Evolutionary conservation across 2,888 invertebrate genomes (phyloP), one percentile per base, ranked within the genome.

Genomic region (Drosophila yooni): DNA sequence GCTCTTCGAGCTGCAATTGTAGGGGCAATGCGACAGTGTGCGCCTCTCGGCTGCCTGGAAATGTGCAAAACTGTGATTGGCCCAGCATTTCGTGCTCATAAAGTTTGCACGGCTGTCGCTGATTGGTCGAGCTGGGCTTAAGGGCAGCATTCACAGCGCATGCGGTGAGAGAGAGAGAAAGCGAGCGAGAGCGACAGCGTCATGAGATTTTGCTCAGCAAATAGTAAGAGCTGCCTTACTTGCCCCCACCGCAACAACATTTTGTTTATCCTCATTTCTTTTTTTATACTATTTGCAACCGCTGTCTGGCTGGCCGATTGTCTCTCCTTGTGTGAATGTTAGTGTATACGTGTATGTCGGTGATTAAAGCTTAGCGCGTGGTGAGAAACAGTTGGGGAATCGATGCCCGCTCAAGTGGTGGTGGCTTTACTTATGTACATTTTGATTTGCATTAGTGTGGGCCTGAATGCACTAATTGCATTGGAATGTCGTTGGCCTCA

Each of bases 71-170:
- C 29, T 11, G 3, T 34, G 75, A 91, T 91, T 91, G 91, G 91
- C 8, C 29, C 2, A 51, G 31, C 56, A 53, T 38, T 36, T 69
- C 51, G 69, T 81, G 79, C 89, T 88, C 90, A 87, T 89, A 77
- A 90, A 83, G 78, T 77, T 83, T 79, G 71, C 88, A 76, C 46
- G 76, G 46, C 2, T 7, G 3, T 6, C 7, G n/a, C 33, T 64
- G 83, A 92, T 92, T 92, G 92, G 93, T 67, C 67, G 62, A 60
- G 38, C 40, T 8, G 10, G 21, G 60, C 65, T 78, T 84, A 83
- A 81, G 92, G 92, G 91, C 90, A 88, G 91, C 88, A 87, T 72
- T 13, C 68, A 38, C 21, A 78, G 87, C 86, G 90, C 91, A 88
- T 82, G 88, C 66, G 77, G 62, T 70, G 70, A 56, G 79, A 82